Evolutionary conservation across 1,140 invertebrate species (phyloP).

Genomic region (Tetramorium parvispinum): DNA sequence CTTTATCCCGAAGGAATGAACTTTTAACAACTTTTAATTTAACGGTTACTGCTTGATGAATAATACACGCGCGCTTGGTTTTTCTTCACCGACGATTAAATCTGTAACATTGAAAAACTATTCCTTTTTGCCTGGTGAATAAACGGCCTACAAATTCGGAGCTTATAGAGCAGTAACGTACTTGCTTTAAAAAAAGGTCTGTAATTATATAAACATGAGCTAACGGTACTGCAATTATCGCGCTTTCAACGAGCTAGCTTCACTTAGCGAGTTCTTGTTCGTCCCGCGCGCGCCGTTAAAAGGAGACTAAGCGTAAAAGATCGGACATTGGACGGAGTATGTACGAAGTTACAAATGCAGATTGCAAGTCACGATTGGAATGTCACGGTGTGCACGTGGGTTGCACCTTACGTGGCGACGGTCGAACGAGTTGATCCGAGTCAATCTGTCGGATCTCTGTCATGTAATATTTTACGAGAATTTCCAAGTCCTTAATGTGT

Average conservation of each 20-base stretch:
- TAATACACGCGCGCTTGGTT: background rate
- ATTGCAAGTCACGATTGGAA: slow-evolving; percentile 58
- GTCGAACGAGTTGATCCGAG: background rate
- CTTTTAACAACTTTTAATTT: background rate
- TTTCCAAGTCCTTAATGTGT: background rate
- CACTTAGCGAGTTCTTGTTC: slow-evolving; percentile 28
- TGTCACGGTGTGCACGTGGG: slow-evolving; percentile 43
- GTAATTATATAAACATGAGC: slow-evolving; percentile 48
- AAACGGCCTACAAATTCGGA: background rate
- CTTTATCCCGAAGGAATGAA: background rate
- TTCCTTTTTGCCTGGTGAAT: background rate
- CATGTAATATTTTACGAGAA: slow-evolving; percentile 22
- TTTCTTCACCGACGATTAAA: background rate
- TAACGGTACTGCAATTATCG: slow-evolving; percentile 48
- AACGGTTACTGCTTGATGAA: background rate
- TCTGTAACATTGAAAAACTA: background rate
- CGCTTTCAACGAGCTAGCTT: slow-evolving; percentile 22
- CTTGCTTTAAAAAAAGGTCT: slow-evolving; percentile 15
- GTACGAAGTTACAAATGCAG: slow-evolving; percentile 52
- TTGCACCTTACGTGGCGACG: slow-evolving; percentile 20
- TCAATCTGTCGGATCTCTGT: slow-evolving; percentile 13
- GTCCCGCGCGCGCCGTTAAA: slow-evolving; percentile 26
- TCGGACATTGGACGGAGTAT: slow-evolving; percentile 2
- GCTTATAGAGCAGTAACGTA: background rate
- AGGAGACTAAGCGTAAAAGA: slow-evolving; percentile 25